These are phyloP conservation scores for Abramis brama DNA, from an alignment of 2,113 vertebrate species.

Conservation along the genomic window DNA sequence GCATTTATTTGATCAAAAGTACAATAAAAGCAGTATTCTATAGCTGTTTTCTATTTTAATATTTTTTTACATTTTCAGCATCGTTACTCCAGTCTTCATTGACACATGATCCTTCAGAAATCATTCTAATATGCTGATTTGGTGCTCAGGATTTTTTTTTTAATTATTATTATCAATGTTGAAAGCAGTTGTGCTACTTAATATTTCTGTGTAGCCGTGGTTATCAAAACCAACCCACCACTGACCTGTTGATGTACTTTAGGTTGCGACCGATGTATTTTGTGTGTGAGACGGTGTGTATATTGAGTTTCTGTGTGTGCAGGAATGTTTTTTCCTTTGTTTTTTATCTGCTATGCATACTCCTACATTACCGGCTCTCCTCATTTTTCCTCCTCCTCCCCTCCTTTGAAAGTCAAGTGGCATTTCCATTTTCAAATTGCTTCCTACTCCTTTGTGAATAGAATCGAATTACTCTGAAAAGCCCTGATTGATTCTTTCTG, in stretches of 20 bases:
- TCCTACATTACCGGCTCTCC: constrained; percentile 45
- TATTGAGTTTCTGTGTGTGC: constrained; percentile 33
- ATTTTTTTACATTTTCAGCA: background rate
- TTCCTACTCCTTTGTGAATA: constrained; percentile 77
- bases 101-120: background rate
- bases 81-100: background rate
- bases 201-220: too few relatives aligned
- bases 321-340: background rate
- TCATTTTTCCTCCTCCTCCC: constrained; percentile 42
- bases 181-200: too few relatives aligned
- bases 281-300: background rate
- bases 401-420: constrained; percentile 73
- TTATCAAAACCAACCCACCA: background rate
- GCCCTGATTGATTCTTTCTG: constrained; percentile 78
- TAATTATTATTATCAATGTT: too few relatives aligned
- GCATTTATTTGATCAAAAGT: too few relatives aligned
- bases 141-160: too few relatives aligned
- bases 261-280: background rate
- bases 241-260: constrained; percentile 43
- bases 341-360: constrained; percentile 44
- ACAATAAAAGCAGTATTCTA: too few relatives aligned
- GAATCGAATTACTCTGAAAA: constrained; percentile 78
- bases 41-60: background rate
- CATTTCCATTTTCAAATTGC: constrained; percentile 81
- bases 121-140: too few relatives aligned